Conservation (phyloP, 2,888 invertebrate species). For the Chrysolina haemoptera region DNA sequence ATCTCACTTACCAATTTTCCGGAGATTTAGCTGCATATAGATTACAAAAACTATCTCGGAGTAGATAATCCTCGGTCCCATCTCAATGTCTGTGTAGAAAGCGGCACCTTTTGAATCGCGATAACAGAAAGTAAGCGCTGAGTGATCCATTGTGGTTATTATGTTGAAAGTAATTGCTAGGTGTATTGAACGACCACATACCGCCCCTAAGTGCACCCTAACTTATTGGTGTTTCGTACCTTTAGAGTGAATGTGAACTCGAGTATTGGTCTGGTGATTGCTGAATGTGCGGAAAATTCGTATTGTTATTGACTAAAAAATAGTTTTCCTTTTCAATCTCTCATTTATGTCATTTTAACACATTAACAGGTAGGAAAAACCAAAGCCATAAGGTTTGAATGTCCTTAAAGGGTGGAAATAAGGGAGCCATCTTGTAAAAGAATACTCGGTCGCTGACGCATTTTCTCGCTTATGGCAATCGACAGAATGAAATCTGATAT, state of each 20-base stretch:
- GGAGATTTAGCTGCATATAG: conserved; percentile 38
- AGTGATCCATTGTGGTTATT: conserved; percentile 55
- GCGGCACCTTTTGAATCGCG: conserved; percentile 48
- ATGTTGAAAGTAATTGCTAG: conserved; percentile 57
- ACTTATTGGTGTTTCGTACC: conserved; percentile 16
- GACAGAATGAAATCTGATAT: too few relatives aligned
- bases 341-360: too few relatives aligned
- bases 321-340: too few relatives aligned
- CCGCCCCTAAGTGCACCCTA: conserved; percentile 46
- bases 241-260: background rate
- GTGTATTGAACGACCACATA: conserved; percentile 52
- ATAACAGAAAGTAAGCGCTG: conserved; percentile 51
- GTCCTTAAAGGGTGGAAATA: too few relatives aligned
- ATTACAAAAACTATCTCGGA: conserved; percentile 45
- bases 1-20: conserved; percentile 33
- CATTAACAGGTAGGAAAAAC: too few relatives aligned
- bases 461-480: too few relatives aligned
- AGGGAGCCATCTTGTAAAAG: too few relatives aligned
- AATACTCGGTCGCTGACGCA: too few relatives aligned
- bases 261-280: background rate
- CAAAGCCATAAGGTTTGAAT: too few relatives aligned
- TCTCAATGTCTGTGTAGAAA: conserved; percentile 49
- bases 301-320: too few relatives aligned
- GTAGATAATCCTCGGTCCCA: conserved; percentile 44
- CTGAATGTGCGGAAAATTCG: background rate